Evolutionary conservation across 1,140 invertebrate species (phyloP).

Genomic region (Ptiloglossa arizonensis): DNA sequence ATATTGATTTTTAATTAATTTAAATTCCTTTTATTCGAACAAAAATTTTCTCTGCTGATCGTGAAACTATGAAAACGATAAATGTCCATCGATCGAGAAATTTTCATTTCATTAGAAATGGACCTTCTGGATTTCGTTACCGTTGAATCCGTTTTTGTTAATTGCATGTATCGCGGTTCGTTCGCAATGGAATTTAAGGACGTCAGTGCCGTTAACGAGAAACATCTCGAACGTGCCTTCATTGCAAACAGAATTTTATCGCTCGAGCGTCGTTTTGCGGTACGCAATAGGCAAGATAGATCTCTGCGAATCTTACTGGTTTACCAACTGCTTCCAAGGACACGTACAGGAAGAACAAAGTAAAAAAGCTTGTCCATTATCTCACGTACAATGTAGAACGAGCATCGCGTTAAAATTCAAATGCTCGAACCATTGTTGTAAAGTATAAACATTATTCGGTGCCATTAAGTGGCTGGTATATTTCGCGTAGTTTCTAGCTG

Average conservation of each 20-base stretch:
- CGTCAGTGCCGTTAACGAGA: background rate
- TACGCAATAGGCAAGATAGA: background rate
- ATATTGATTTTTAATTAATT: no score
- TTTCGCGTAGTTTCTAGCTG: background rate
- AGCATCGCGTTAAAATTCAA: background rate
- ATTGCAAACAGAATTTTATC: constrained; percentile 7
- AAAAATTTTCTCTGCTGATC: no score
- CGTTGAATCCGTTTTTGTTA: background rate
- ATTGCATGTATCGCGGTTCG: background rate
- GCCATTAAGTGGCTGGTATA: no score
- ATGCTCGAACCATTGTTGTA: no score
- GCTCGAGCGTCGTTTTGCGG: background rate
- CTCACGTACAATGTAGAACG: no score
- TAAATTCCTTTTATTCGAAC: no score
- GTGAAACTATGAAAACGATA: background rate
- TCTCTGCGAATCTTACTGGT: background rate
- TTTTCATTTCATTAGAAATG: no score
- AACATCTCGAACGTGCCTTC: background rate
- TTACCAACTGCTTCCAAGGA: background rate
- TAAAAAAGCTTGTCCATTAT: background rate
- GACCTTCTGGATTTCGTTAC: background rate
- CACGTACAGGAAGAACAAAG: background rate
- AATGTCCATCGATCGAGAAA: background rate
- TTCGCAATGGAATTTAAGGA: background rate
- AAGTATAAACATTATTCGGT: background rate